Evolutionary conservation across 2,113 vertebrate genomes (phyloP), one percentile per base, ranked within the genome.

Genomic region (Gopherus evgoodei): DNA sequence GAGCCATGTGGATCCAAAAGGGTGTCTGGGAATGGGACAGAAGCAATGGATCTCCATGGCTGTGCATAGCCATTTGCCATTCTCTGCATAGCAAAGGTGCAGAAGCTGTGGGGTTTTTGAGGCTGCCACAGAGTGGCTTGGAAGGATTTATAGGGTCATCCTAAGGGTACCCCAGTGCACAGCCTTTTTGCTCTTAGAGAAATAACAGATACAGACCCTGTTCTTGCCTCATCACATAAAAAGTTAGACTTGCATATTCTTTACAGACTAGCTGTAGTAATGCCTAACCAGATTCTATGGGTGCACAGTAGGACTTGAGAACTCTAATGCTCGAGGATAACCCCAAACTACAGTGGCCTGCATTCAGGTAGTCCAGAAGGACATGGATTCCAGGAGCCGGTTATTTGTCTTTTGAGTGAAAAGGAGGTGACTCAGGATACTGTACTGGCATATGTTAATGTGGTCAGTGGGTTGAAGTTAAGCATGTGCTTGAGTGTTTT

Each of bases 401-500:
- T 62, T 84, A 3, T 4, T 84, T 0, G 0, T 29, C 69, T 3
- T 49, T 14, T 78, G 47, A 29, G 4, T 69, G 35, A 8, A 49
- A 2, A 0, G 69, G 19, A 59, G 53, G 2, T 72, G 86, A 65
- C 31, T n/a, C 27, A 11, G 78, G n/a, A 38, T 81, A 27, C 59
- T 4, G 62, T 22, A 38, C 0, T 0, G 11, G 35, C 53, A 7
- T 3, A n/a, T 86, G 72, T 38, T 54, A 3, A 4, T 42, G 38
- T 81, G n/a, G 14, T 56, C 21, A 69, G 27, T 38, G 65, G 0
- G 27, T 29, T 9, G 19, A 65, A 65, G 62, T 35, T 65, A 65
- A 65, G 65, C 6, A 2, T 81, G 83, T 86, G 21, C 81, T 79
- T 11, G 5, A 54, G 31, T 27, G 69, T 13, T 5, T 0, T 38